Evolutionary conservation across 1,140 invertebrate species (phyloP).

Genomic region (Paraescarpia echinospica): DNA sequence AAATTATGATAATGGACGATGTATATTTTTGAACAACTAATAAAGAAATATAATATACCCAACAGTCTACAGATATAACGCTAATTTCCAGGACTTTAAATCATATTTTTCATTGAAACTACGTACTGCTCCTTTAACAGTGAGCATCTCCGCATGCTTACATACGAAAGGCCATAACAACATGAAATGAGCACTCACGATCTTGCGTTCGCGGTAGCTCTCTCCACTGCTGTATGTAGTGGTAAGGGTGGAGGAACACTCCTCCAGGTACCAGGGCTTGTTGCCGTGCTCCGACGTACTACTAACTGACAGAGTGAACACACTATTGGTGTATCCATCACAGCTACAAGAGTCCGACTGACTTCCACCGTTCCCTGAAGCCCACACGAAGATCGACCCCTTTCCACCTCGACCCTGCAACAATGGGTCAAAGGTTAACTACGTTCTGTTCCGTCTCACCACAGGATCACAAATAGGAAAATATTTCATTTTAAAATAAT

Average conservation of each 20-base stretch:
- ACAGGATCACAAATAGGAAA: neutral
- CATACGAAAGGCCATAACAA: too few relatives aligned
- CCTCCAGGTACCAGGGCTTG: constrained; percentile 75
- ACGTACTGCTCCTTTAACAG: too few relatives aligned
- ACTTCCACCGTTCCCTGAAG: constrained; percentile 86
- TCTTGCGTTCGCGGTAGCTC: constrained; percentile 25
- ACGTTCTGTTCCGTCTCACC: neutral
- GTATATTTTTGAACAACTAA: too few relatives aligned
- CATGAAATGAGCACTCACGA: constrained; percentile 18
- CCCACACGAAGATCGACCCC: constrained; percentile 89
- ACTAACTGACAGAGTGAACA: constrained; percentile 85
- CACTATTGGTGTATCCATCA: constrained; percentile 84
- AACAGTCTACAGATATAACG: neutral
- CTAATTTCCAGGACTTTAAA: neutral
- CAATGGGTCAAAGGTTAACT: neutral
- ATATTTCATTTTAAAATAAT: too few relatives aligned
- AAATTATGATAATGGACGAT: too few relatives aligned
- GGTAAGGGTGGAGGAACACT: constrained; percentile 73
- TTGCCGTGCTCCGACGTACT: constrained; percentile 73
- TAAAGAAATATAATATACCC: neutral
- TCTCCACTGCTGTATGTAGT: constrained; percentile 91
- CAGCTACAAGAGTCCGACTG: constrained; percentile 85
- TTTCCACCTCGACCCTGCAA: constrained; percentile 77
- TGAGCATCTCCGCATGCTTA: too few relatives aligned
- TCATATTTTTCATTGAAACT: too few relatives aligned